These are phyloP conservation scores for Metopolophium dirhodum DNA, from an alignment of 1,140 invertebrate genomes.

Conservation along the genomic window DNA sequence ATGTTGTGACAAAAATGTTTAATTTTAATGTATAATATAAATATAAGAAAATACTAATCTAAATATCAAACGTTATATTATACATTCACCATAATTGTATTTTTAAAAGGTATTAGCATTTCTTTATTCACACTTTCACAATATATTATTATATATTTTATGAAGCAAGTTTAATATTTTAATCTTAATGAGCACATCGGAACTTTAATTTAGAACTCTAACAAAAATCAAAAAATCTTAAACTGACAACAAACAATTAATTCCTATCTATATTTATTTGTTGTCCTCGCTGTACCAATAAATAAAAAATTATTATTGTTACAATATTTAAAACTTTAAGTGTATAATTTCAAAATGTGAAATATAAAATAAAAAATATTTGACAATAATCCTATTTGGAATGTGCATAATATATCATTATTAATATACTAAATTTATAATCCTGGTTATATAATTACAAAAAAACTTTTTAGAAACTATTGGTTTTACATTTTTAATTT, in stretches of 20 bases:
- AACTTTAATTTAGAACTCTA: neutral
- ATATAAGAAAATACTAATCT: neutral
- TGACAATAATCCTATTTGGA: neutral
- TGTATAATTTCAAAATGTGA: neutral
- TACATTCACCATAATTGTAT: neutral
- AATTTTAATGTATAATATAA: neutral
- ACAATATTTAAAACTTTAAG: neutral
- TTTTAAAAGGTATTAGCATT: neutral
- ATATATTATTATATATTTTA: too few species aligned
- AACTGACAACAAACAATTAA: neutral
- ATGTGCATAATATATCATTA: neutral
- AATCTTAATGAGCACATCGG: neutral
- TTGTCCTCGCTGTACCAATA: neutral
- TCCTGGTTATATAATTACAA: neutral
- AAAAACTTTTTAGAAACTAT: neutral
- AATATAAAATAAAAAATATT: slow-evolving; percentile 10
- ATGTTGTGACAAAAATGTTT: too few species aligned
- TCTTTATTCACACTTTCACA: neutral
- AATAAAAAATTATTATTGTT: neutral
- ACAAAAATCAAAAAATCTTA: neutral
- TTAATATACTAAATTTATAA: neutral
- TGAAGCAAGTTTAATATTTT: too few species aligned
- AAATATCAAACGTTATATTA: neutral
- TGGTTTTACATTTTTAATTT: neutral
- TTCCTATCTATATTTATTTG: neutral